These are phyloP conservation scores for Hirudinaria manillensis DNA, from an alignment of 2,888 invertebrate species.

Conservation along the genomic window DNA sequence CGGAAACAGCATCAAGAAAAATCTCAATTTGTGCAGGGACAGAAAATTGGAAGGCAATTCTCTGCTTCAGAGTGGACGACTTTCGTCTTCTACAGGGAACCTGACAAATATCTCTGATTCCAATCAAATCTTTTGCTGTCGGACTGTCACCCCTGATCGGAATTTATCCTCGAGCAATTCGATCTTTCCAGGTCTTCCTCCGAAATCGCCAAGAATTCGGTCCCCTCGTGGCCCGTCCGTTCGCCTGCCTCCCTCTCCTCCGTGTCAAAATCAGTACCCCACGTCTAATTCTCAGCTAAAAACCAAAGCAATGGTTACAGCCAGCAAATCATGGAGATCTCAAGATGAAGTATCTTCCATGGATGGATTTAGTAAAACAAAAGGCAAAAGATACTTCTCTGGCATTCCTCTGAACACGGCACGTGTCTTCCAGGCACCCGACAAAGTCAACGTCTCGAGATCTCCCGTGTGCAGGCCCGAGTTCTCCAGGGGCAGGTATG, in stretches of 20 bases:
- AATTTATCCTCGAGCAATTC: not conserved
- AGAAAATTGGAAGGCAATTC: not conserved
- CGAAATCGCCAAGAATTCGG: slow-evolving; percentile 4
- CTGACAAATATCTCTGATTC: not conserved
- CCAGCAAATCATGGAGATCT: no score
- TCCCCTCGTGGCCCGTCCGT: not conserved
- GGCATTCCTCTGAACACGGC: no score
- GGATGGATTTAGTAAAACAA: no score
- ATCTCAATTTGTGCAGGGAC: not conserved
- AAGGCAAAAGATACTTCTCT: no score
- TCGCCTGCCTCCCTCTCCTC: not conserved
- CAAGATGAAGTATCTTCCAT: no score
- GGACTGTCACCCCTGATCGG: not conserved
- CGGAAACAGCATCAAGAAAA: not conserved
- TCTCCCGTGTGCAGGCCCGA: no score
- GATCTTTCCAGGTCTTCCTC: not conserved
- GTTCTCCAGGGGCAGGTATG: no score
- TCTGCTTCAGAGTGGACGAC: not conserved
- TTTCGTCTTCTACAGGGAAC: not conserved
- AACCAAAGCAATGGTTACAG: no score
- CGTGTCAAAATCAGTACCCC: not conserved
- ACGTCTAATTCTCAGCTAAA: no score
- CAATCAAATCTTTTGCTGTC: not conserved
- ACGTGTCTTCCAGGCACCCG: no score
- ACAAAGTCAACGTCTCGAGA: no score